A percentile compares a stretch with the other conserved stretches of the same genome.
These are phyloP conservation scores for Xylocopa sonorina DNA, from an alignment of 1,140 invertebrate species.

Conservation along the genomic window DNA sequence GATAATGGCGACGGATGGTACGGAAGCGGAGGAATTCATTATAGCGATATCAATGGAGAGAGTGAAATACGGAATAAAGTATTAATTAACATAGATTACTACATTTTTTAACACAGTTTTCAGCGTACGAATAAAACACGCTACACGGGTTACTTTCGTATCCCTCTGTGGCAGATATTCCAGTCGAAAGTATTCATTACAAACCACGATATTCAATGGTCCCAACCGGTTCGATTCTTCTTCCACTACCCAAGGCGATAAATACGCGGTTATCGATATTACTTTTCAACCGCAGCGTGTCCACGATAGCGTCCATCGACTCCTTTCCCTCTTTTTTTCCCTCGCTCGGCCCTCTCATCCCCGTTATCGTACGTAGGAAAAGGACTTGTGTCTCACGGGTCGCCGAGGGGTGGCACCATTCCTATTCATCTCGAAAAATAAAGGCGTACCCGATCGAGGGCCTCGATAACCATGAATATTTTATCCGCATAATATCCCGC, in stretches of 20 bases:
- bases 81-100: too few species aligned
- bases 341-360: neutral
- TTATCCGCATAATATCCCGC: constrained; percentile 75
- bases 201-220: neutral
- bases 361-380: constrained; percentile 33
- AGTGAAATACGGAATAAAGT: too few species aligned
- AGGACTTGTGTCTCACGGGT: constrained; percentile 56
- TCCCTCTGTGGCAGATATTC: neutral
- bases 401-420: constrained; percentile 59
- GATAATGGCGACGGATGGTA: too few species aligned
- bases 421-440: constrained; percentile 76
- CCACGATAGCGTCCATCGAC: constrained; percentile 20
- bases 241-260: neutral
- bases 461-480: constrained; percentile 76
- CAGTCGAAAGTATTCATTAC: neutral
- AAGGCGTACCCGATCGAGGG: constrained; percentile 72
- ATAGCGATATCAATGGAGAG: too few species aligned
- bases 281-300: neutral
- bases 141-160: neutral
- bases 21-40: too few species aligned
- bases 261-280: constrained; percentile 44
- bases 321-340: neutral
- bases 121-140: neutral
- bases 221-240: neutral
- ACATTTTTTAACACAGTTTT: too few species aligned